Percentiles rank a stretch among this genome's conserved stretches.
These are phyloP conservation scores for Chrysomela aeneicollis DNA, from an alignment of 2,888 invertebrate genomes.

Conservation along the genomic window DNA sequence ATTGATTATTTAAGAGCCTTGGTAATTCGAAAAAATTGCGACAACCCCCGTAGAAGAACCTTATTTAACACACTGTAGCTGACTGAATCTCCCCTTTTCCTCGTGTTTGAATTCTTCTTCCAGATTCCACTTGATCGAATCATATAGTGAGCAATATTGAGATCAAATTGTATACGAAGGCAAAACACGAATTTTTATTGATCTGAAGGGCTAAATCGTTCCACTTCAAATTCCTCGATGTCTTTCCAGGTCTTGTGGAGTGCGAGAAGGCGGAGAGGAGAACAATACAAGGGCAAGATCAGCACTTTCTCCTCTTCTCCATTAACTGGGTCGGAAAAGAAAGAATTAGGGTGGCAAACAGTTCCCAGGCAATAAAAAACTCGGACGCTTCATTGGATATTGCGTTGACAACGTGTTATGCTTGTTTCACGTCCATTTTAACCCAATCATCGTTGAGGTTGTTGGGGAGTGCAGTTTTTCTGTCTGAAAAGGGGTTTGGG, in stretches of 20 bases:
- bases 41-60: too few relatives aligned
- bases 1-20: too few relatives aligned
- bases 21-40: too few relatives aligned
- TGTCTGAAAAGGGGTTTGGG: too few relatives aligned
- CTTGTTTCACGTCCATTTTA: too few relatives aligned
- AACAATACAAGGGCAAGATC: slow-evolving; percentile 53
- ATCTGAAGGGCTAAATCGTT: slow-evolving; percentile 37
- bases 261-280: slow-evolving; percentile 7
- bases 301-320: slow-evolving; percentile 48
- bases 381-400: slow-evolving; percentile 15
- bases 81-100: too few relatives aligned
- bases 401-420: background rate
- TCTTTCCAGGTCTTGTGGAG: slow-evolving; percentile 38
- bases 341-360: slow-evolving; percentile 24
- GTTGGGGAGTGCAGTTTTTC: too few relatives aligned
- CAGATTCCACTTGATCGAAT: too few relatives aligned
- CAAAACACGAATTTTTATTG: slow-evolving; percentile 39
- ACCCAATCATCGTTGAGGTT: too few relatives aligned
- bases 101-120: too few relatives aligned
- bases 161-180: slow-evolving; percentile 24
- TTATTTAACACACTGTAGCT: too few relatives aligned
- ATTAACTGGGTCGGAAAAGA: slow-evolving; percentile 48
- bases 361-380: slow-evolving; percentile 20
- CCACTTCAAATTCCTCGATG: slow-evolving; percentile 43
- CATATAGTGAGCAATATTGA: too few relatives aligned